Percentiles rank a stretch among this genome's conserved stretches.
Evolutionary conservation across 2,888 invertebrate species (phyloP).

Genomic region (Dioctria linearis): DNA sequence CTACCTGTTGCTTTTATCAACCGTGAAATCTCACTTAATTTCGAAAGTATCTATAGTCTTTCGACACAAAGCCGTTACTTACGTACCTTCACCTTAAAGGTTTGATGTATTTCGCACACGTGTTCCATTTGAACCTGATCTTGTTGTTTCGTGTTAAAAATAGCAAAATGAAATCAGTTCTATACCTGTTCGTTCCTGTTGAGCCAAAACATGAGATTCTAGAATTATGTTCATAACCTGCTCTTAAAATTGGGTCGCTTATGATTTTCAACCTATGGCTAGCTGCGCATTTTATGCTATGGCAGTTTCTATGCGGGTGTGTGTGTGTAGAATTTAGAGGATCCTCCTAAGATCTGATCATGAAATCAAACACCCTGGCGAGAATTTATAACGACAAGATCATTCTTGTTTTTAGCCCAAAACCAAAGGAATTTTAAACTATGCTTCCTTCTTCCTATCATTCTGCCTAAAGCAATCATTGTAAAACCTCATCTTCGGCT

Average conservation of each 20-base stretch:
- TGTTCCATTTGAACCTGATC: background rate
- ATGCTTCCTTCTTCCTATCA: background rate
- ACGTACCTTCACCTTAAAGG: background rate
- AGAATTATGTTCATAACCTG: no score
- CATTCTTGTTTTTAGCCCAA: background rate
- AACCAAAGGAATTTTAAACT: constrained; percentile 18
- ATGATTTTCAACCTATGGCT: no score
- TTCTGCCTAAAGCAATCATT: background rate
- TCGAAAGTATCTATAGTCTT: background rate
- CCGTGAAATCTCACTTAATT: background rate
- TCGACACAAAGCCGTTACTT: constrained; percentile 12
- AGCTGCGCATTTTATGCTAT: background rate
- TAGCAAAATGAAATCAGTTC: constrained; percentile 2
- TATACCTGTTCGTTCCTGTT: background rate
- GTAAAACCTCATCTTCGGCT: background rate
- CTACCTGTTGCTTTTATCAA: background rate
- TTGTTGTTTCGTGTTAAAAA: constrained; percentile 1
- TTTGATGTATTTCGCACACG: constrained; percentile 1
- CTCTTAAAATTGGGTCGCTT: constrained; percentile 18
- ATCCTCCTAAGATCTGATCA: no score
- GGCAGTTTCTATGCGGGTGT: background rate
- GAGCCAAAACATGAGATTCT: background rate
- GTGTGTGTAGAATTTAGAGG: background rate
- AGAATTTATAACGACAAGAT: background rate
- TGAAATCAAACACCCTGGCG: background rate